Base-by-base conservation (phyloP, 2,888 invertebrate species). In the Ophion ventricosus region DNA sequence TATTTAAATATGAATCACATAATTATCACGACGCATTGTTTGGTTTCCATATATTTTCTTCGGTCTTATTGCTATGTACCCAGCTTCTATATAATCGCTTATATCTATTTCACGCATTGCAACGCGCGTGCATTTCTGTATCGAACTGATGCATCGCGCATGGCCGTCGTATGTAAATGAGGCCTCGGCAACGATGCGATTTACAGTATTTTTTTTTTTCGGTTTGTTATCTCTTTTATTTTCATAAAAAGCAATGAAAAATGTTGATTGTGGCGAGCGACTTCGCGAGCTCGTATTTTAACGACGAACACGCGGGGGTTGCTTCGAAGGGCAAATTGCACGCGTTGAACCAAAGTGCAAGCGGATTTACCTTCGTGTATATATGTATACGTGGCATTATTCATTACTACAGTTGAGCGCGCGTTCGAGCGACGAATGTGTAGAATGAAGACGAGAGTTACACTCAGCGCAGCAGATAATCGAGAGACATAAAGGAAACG, bases 1-100 rank as follows among this genome's bases (percentile, higher is more conserved):
- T 87, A 89, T 90, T 90, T 89, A 89, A 90, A 91, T 89, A 87
- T 87, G 89, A 90, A 90, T 90, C 89, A 87, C 90, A 87, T 90
- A 91, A 92, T 92, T 92, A 90, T 88, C 87, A 20, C 86, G 83
- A 83, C 83, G 88, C 89, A 90, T 91, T 90, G 92, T 91, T 90
- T 90, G 87, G 87, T 87, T 90, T 89, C 85, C 89, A 89, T 61
- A 25, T 73, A 20, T 59, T 85, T 83, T 84, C 84, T 77, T 78
- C 80, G 83, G 83, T 78, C 64, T 73, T 35, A 49, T 23, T 25
- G 40, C 67, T 82, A 35, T 74, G 63, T 56, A 73, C 57, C 72
- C 67, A 70, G 59, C 74, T 54, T 75, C 74, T 73, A 40, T 85
- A 85, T 90, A 91, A 86, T 83, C 86, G 88, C 88, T 90, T 89